These are phyloP conservation scores for Spilogale gracilis DNA, from an alignment of 2,113 vertebrate species.

Conservation along the genomic window DNA sequence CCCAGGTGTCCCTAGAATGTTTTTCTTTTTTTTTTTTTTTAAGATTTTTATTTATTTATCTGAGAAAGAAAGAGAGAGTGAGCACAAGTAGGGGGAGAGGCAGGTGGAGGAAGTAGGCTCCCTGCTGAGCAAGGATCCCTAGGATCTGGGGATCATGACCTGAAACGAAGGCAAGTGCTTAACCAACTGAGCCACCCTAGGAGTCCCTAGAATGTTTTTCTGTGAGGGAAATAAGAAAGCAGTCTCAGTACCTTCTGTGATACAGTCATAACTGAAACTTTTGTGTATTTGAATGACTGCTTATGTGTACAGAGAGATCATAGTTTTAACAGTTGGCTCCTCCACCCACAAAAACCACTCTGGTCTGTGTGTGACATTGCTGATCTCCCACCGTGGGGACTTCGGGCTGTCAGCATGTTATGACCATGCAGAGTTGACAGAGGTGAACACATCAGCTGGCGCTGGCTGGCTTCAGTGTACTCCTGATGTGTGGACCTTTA, in stretches of 20 bases:
- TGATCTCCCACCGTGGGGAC: not conserved
- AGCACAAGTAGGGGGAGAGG: not conserved
- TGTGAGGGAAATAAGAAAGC: conserved; percentile 17
- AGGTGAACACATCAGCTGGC: not conserved
- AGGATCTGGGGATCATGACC: not conserved
- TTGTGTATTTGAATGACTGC: not conserved
- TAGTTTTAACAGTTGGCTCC: not conserved
- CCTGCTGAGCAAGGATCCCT: too few relatives aligned
- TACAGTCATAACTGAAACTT: not conserved
- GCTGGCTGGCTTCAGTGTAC: fast-evolving
- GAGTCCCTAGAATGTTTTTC: not conserved
- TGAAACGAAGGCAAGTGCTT: not conserved
- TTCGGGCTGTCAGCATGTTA: fast-evolving
- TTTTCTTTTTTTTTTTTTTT: too few relatives aligned
- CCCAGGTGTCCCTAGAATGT: too few relatives aligned
- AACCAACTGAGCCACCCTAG: not conserved
- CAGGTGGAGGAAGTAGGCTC: too few relatives aligned
- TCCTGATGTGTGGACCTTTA: not conserved
- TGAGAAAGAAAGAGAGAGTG: too few relatives aligned
- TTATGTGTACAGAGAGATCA: not conserved
- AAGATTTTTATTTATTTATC: too few relatives aligned
- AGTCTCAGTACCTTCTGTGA: not conserved
- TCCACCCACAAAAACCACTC: not conserved
- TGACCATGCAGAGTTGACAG: not conserved
- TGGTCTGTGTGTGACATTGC: not conserved